Evolutionary conservation across 2,113 vertebrate genomes (phyloP), one percentile per base, ranked within the genome.

Genomic region (Aix galericulata): DNA sequence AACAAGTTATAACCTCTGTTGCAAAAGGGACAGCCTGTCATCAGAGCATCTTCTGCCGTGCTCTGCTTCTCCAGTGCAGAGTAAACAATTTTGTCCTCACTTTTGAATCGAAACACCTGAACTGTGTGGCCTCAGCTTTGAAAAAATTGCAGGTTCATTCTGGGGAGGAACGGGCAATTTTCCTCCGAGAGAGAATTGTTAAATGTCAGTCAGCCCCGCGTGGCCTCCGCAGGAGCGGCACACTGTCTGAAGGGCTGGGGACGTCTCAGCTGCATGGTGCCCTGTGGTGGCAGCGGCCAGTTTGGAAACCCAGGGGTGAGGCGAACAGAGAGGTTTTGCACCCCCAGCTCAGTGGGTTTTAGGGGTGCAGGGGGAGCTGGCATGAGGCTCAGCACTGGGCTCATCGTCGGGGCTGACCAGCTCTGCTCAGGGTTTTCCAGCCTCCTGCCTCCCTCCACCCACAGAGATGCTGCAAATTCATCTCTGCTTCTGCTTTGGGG

Each of bases 1-100:
- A 95, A 59, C 75, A 67, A 68, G 46, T 80, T 62, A 50, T 86
- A 63, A 92, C 94, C 95, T 82, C 90, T 93, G 75, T 46, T 63
- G 72, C 75, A 62, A 23, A 89, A 86, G 88, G 88, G 58, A 36
- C 83, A 82, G 20, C 23, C 64, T 52, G 42, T 74, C 86, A 76
- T 88, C 91, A 76, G 76, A 94, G 86, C 94, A 58, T 89, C 90
- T 46, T 80, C 85, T 73, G 66, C 80, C 50, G 2, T 29, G 2
- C 36, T 75, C 69, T 15, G 56, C 81, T 75, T 81, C 73, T 68
- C 46, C 55, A 26, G n/a, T 5, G 7, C 72, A 17, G 71, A 80
- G 72, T 85, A 82, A 94, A 84, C 74, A 73, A 20, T 83, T 88
- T 67, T 77, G 69, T 69, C 76, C 80, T 82, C 9, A 0, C 81